These are phyloP conservation scores for Bergia sp. DNA, from an alignment of 92 coral and sea anemone species.

Conservation along the genomic window DNA sequence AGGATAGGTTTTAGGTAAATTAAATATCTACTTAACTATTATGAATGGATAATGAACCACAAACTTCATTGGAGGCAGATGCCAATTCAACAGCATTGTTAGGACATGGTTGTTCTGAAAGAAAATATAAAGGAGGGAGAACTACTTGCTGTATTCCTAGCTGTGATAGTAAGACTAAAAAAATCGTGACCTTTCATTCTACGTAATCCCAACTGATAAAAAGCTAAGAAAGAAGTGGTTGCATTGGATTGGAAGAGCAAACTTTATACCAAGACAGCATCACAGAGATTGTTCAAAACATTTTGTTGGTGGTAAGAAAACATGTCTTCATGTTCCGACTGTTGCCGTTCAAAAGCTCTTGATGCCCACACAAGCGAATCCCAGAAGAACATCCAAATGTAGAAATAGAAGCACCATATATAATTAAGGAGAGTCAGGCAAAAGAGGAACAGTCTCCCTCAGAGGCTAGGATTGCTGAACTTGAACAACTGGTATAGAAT, in stretches of 20 bases:
- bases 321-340: slow-evolving; percentile 40
- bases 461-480: not conserved
- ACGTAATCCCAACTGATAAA: slow-evolving; percentile 53
- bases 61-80: too few relatives aligned
- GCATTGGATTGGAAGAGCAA: slow-evolving; percentile 29
- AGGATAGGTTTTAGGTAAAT: too few relatives aligned
- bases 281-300: slow-evolving; percentile 59
- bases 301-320: slow-evolving; percentile 61
- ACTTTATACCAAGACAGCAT: slow-evolving; percentile 50
- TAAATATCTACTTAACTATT: too few relatives aligned
- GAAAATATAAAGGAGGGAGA: slow-evolving; percentile 44
- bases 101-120: too few relatives aligned
- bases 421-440: slow-evolving; percentile 14
- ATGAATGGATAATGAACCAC: too few relatives aligned
- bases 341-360: slow-evolving; percentile 54
- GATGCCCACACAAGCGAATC: slow-evolving; percentile 24
- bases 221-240: slow-evolving; percentile 47
- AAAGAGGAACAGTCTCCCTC: slow-evolving; percentile 37
- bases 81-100: too few relatives aligned
- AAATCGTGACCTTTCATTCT: slow-evolving; percentile 48
- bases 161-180: slow-evolving; percentile 52
- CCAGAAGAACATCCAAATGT: too few relatives aligned
- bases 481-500: too few relatives aligned
- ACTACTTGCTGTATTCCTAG: slow-evolving; percentile 64
- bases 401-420: too few relatives aligned